A percentile compares a stretch with the other conserved stretches of the same genome.
Evolutionary conservation across 2,797 vertebrate genomes (phyloP).

Genomic region (Poecilia gillii): DNA sequence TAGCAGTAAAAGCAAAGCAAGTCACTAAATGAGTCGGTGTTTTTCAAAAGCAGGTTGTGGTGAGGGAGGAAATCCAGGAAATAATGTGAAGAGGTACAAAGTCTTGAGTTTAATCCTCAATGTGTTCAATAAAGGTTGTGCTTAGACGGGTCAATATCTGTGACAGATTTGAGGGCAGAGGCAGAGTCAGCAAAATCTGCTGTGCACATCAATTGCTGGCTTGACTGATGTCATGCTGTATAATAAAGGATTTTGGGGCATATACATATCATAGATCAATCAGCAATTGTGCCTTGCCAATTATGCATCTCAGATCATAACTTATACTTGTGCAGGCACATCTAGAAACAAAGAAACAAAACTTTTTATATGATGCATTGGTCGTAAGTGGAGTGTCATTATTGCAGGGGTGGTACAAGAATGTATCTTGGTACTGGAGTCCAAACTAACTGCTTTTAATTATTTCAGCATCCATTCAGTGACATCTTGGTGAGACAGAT

Average conservation of each 20-base stretch:
- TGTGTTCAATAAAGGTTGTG: constrained; percentile 10
- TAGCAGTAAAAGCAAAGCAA: not conserved
- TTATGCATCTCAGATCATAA: constrained; percentile 20
- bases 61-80: constrained; percentile 30
- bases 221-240: constrained; percentile 40
- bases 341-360: constrained; percentile 31
- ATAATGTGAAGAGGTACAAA: constrained; percentile 24
- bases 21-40: constrained; percentile 44
- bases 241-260: constrained; percentile 25
- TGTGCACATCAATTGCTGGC: constrained; percentile 20
- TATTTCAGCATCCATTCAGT: constrained; percentile 1
- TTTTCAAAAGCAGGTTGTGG: constrained; percentile 24
- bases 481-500: constrained; percentile 12
- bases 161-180: constrained; percentile 14
- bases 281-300: constrained; percentile 20
- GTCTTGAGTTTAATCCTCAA: constrained; percentile 8
- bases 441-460: constrained; percentile 7
- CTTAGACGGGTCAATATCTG: constrained; percentile 13
- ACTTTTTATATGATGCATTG: constrained; percentile 12
- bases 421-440: not conserved
- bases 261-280: constrained; percentile 44
- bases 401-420: not conserved
- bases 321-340: constrained; percentile 22
- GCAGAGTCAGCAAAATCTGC: constrained; percentile 35
- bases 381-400: constrained; percentile 5